Evolutionary conservation across 2,888 invertebrate species (phyloP).

Genomic region (Apamea crenata): DNA sequence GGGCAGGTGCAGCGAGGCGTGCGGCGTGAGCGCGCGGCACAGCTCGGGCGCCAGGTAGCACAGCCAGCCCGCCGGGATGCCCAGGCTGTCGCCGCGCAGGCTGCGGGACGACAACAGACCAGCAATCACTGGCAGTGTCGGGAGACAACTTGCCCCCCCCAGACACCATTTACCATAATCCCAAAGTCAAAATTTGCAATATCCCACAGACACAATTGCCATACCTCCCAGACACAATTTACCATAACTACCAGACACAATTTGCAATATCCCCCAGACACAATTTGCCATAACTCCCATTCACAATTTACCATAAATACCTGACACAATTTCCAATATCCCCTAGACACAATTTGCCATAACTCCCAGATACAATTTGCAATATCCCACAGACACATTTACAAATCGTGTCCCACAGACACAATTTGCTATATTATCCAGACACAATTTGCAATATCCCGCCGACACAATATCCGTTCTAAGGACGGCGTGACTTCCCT

Average conservation of each 20-base stretch:
- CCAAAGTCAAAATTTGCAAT: background rate
- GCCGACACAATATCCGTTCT: background rate
- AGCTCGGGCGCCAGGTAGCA: slow-evolving; percentile 99
- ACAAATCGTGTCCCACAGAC: background rate
- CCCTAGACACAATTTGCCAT: background rate
- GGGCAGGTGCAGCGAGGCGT: slow-evolving; percentile 95
- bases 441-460: background rate
- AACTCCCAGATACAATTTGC: background rate
- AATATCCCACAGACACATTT: background rate
- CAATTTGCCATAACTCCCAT: background rate
- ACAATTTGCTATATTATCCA: background rate
- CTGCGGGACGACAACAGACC: no score
- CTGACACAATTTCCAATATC: no score
- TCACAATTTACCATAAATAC: no score
- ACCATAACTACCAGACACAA: no score
- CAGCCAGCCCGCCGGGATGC: slow-evolving; percentile 99
- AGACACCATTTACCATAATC: no score
- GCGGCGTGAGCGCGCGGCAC: slow-evolving; percentile 95
- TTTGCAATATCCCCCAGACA: background rate
- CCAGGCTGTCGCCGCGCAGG: slow-evolving; percentile 94
- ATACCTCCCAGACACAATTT: no score
- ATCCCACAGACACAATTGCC: no score
- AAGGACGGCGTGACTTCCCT: background rate
- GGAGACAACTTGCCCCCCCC: background rate
- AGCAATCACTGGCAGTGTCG: no score